A percentile compares a stretch with the other conserved stretches of the same genome.
phyloP scores from a whole-genome alignment of 2,888 invertebrate genomes.

The Orchesella flavescens region DNA sequence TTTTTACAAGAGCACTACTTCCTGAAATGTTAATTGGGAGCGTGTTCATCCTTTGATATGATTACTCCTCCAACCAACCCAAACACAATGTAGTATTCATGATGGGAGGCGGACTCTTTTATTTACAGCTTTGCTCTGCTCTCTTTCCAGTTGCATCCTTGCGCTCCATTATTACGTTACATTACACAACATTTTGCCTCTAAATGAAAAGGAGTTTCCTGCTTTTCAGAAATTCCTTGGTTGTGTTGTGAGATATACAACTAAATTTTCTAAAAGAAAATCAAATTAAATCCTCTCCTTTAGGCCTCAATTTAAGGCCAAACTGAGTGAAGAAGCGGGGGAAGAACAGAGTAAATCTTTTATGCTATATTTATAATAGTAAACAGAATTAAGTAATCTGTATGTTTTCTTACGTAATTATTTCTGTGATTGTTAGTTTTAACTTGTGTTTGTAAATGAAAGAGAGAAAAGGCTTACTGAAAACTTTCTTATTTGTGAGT shows the following conservation, averaged over 20 bases:
- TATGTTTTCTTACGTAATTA: constrained; percentile 24
- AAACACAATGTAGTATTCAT: too few species aligned
- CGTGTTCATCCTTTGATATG: not conserved
- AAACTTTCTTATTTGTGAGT: not conserved
- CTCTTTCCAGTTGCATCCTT: not conserved
- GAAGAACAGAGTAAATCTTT: constrained; percentile 25
- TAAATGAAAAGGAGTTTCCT: too few species aligned
- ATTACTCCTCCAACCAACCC: not conserved
- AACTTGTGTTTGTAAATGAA: not conserved
- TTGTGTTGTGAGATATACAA: not conserved
- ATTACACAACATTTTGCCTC: too few species aligned
- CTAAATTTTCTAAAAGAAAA: not conserved
- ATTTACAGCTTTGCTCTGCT: not conserved
- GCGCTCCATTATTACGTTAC: too few species aligned
- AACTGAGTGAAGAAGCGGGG: not conserved
- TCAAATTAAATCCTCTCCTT: constrained; percentile 3
- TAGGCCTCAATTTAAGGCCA: not conserved
- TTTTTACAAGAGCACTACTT: not conserved
- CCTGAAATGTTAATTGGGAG: constrained; percentile 26
- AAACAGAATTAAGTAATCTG: constrained; percentile 41
- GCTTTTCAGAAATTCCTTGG: too few species aligned
- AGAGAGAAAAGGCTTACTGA: not conserved
- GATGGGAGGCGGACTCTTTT: too few species aligned
- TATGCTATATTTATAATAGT: constrained; percentile 14
- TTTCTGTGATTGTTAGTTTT: constrained; percentile 15